Conservation (phyloP, 2,113 vertebrate genomes). For the Cromileptes altivelis region DNA sequence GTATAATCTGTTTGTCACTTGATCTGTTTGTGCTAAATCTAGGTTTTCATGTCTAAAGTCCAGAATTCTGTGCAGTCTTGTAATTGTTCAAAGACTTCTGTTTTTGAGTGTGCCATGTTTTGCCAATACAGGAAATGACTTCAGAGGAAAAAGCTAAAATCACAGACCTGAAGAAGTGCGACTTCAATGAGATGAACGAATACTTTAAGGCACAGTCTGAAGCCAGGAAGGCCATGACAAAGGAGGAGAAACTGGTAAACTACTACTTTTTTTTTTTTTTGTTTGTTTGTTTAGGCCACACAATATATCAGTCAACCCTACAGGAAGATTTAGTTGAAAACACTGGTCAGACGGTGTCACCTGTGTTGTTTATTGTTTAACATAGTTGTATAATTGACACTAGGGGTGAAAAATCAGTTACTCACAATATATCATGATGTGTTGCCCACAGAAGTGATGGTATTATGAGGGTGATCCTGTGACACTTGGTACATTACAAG, state of each 20-base stretch:
- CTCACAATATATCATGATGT: no score
- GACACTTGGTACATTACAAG: no score
- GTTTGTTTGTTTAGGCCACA: neutral
- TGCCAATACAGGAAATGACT: slow-evolving; percentile 92
- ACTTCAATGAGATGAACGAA: slow-evolving; percentile 93
- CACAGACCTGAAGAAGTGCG: slow-evolving; percentile 93
- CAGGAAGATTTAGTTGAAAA: no score
- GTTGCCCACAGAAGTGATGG: no score
- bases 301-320: neutral
- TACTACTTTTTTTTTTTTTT: no score
- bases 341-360: neutral
- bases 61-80: no score
- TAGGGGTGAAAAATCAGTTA: no score
- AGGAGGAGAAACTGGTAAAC: slow-evolving; percentile 94
- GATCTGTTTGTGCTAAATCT: no score
- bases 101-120: neutral
- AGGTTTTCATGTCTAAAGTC: no score
- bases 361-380: neutral
- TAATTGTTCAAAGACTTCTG: no score
- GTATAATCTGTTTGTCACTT: no score
- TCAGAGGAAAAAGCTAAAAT: slow-evolving; percentile 92
- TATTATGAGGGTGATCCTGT: no score
- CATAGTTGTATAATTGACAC: neutral
- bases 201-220: slow-evolving; percentile 97
- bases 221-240: slow-evolving; percentile 95